Base-by-base conservation (phyloP, 2,797 vertebrate genomes). In the Agapornis canus region DNA sequence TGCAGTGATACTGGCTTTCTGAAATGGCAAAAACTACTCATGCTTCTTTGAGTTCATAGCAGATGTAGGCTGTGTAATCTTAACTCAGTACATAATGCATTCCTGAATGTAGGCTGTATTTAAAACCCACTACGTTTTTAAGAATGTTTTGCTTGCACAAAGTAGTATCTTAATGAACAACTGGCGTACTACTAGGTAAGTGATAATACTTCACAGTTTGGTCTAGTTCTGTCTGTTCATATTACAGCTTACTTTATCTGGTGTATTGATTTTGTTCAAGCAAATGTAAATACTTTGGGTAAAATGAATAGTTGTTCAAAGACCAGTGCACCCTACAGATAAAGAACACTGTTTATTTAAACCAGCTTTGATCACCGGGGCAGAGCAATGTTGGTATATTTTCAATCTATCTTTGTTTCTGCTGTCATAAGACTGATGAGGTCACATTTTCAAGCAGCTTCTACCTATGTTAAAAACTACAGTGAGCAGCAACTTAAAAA, bases 281-380 rank as follows among this genome's bases (percentile, higher is more conserved):
- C 80, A 95, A 97, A 96, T 96, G 95, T 96, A 97, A 97, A 96
- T 97, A 95, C 87, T 91, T 97, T 5, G 92, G 90, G 92, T 96
- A 93, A 97, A 96, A 96, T 17, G 95, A 96, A 96, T 91, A 91
- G 86, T 92, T 93, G 77, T 91, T 97, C 97, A 97, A 97, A 97
- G 96, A 95, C 95, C 86, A 75, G 92, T 90, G 82, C 94, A 82
- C 96, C 96, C 96, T 85, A 90, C 96, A 97, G 97, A 97, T 97
- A 98, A 97, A 94, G 97, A 94, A 83, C 80, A 15, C 91, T 93
- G 86, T 94, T 97, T 97, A 97, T 97, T 96, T 97, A 96, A 97
- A 95, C 22, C 2, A n/a, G 75, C 97, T 98, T 98, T 98, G 97
- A 98, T 98, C 97, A 89, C 89, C 64, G 83, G 95, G 93, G 96